Conservation (phyloP, 2,113 vertebrate species). For the Callipepla squamata region DNA sequence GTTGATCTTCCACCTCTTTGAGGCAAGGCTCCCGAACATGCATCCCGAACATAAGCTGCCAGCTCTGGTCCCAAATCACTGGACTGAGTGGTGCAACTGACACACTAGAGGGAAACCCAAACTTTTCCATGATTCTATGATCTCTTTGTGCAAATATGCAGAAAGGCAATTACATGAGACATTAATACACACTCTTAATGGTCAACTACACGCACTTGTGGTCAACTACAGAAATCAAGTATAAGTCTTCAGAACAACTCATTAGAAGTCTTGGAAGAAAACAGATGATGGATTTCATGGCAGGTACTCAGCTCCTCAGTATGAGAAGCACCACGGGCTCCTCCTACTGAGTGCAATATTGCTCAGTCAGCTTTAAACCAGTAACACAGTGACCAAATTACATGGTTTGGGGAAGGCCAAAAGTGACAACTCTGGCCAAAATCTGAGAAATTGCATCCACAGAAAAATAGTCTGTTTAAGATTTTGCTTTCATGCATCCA, state of each 20-base stretch:
- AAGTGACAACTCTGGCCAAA: neutral
- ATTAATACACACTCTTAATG: neutral
- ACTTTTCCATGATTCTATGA: no score
- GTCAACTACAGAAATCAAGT: neutral
- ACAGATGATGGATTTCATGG: neutral
- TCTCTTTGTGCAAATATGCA: neutral
- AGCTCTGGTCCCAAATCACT: neutral
- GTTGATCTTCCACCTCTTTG: neutral
- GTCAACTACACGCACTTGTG: no score
- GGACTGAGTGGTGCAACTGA: no score
- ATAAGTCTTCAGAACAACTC: neutral
- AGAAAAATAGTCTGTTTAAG: neutral
- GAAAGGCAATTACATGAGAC: neutral
- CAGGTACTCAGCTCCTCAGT: neutral
- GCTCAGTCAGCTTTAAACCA: neutral
- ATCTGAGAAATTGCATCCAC: neutral
- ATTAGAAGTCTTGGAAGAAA: neutral
- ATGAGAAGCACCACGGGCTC: neutral
- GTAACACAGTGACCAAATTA: neutral
- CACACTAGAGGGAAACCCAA: no score
- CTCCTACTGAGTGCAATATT: no score
- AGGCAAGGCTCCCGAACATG: neutral
- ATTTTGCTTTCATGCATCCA: neutral
- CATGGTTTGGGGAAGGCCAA: no score
- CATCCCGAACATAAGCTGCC: neutral